Base-by-base conservation (phyloP, 2,888 invertebrate species). In the Conchocele bisecta region DNA sequence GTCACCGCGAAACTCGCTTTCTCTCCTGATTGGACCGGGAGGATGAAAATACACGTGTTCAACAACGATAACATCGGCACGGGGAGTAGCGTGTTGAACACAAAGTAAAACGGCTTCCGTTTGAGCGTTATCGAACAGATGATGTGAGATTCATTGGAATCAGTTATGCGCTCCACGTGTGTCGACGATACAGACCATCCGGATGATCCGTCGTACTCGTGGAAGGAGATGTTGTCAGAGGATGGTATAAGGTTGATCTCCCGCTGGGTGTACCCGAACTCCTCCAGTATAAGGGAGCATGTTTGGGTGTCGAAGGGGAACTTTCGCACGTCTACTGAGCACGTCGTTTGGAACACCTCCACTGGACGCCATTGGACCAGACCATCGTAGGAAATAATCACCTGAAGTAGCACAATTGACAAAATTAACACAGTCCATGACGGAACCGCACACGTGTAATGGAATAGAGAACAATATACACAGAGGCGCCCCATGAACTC, bases 1-100 rank as follows among this genome's bases (percentile, higher is more conserved):
- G 79, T 79, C 5, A 79, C 66, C 11, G 71, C 75, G 50, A 71
- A 79, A 28, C 75, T 71, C 2, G 63, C 73, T 48, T 76, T 72
- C 44, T 79, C 79, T 2, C 75, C 75, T 1, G 72, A 75, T 26
- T 63, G 50, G 3, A 79, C 73, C 1, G 79, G 79, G 3, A 79
- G 50, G 5, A 76, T 44, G 31, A 75, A 79, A 0, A 79, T 75
- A 35, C 66, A 79, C 17, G 71, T 61, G 42, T 79, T 79, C 65
- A 75, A 33, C 13, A 73, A 56, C 1, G 73, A 61, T 0, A 75
- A 42, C 17, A 78, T n/a, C 1, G 53, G 41, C 17, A 78, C 72
- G 3, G 78, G 78, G 1, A 75, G 54, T 35, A 78, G 57, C 39
- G 67, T 66, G 33, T 78, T 78, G 20, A 78, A 39, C n/a, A 78